These are phyloP conservation scores for Cariama cristata DNA, from an alignment of 2,113 vertebrate species.

Conservation along the genomic window DNA sequence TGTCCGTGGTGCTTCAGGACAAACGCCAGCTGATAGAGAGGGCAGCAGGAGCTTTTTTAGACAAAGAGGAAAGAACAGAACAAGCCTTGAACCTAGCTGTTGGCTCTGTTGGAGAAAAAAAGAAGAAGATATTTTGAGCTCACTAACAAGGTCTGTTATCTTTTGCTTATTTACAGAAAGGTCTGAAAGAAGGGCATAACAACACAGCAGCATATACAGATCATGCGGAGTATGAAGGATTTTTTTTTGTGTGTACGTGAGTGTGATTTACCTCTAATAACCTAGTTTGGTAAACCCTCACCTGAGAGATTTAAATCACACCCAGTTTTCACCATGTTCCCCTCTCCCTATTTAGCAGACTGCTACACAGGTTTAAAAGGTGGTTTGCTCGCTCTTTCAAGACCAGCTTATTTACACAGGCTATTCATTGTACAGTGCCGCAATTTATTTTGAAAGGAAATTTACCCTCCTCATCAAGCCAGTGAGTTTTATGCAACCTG, in stretches of 20 bases:
- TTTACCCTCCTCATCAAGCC: not conserved
- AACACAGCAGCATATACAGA: not conserved
- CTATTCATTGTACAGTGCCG: not conserved
- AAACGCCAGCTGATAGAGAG: not conserved
- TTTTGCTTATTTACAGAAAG: not conserved
- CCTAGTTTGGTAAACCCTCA: not conserved
- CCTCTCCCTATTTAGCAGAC: not conserved
- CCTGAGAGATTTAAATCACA: not conserved
- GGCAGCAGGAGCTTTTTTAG: not conserved
- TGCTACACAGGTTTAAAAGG: not conserved
- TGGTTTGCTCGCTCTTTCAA: not conserved
- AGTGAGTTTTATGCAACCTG: not conserved
- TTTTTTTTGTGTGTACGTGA: not conserved
- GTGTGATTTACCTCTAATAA: not conserved
- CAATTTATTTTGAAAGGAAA: conserved; percentile 24
- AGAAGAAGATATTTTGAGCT: not conserved
- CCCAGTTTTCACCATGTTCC: not conserved
- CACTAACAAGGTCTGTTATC: not conserved
- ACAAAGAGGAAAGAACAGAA: conserved; percentile 25
- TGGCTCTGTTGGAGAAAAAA: not conserved
- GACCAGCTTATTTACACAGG: not conserved
- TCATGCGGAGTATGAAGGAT: not conserved
- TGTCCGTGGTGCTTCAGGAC: not conserved
- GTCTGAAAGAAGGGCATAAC: not conserved
- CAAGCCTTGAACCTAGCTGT: conserved; percentile 30